phyloP scores from a whole-genome alignment of 1,140 invertebrate species.

The Rhyzopertha dominica region DNA sequence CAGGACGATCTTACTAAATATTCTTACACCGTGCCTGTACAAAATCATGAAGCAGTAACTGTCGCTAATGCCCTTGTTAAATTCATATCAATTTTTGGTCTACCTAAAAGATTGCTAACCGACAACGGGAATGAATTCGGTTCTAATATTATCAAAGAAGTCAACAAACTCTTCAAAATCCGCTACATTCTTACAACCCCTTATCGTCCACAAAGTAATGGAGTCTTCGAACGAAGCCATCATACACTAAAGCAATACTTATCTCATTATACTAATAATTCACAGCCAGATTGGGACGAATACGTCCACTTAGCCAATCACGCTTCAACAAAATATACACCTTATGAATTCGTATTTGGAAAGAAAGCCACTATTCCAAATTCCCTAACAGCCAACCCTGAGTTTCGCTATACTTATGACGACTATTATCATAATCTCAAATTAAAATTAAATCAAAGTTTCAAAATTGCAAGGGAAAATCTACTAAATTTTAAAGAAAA shows the following conservation, averaged over 20 bases:
- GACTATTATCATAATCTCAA: constrained; percentile 35
- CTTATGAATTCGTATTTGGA: constrained; percentile 46
- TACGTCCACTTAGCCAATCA: constrained; percentile 41
- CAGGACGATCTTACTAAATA: constrained; percentile 42
- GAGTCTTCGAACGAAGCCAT: constrained; percentile 38
- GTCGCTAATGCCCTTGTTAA: constrained; percentile 29
- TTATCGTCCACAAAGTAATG: constrained; percentile 41
- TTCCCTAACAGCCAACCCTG: constrained; percentile 18
- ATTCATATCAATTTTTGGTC: constrained; percentile 34
- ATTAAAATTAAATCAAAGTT: constrained; percentile 34
- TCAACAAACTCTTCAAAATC: constrained; percentile 33
- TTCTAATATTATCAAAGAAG: constrained; percentile 25
- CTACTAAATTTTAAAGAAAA: constrained; percentile 28
- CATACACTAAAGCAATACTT: constrained; percentile 36
- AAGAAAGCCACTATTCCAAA: constrained; percentile 31
- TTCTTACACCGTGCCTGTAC: constrained; percentile 27
- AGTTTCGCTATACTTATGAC: constrained; percentile 34
- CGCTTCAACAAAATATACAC: constrained; percentile 39
- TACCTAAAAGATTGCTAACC: constrained; percentile 34
- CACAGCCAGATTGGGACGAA: constrained; percentile 37
- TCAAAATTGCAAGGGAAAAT: constrained; percentile 35
- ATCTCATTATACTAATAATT: constrained; percentile 30
- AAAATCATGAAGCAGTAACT: constrained; percentile 33
- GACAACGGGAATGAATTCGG: constrained; percentile 40
- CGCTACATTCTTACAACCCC: constrained; percentile 24